phyloP scores from a whole-genome alignment of 2,797 vertebrate genomes.

The Chrosomus eos region DNA sequence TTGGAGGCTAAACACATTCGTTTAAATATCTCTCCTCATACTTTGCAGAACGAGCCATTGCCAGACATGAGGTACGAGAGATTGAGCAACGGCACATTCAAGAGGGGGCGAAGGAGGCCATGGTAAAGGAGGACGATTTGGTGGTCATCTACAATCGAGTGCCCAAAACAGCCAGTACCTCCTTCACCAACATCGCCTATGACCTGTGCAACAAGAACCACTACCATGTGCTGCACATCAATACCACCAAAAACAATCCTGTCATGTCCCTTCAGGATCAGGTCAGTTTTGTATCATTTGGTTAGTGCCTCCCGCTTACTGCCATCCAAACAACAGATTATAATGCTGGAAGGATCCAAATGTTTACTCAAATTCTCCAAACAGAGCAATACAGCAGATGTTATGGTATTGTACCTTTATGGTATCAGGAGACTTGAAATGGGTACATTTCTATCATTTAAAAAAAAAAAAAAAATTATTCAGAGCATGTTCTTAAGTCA shows the following conservation, averaged over 20 bases:
- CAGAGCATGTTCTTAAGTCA: neutral
- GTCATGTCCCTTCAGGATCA: constrained; percentile 99
- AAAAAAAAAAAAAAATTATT: too few relatives aligned
- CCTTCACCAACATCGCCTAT: constrained; percentile 98
- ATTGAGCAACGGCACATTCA: constrained; percentile 92
- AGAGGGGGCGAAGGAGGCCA: constrained; percentile 81
- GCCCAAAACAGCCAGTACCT: constrained; percentile 98
- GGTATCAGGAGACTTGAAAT: neutral
- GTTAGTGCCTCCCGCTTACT: neutral
- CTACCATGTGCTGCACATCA: constrained; percentile 98
- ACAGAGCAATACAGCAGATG: constrained; percentile 9
- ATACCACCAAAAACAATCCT: constrained; percentile 98
- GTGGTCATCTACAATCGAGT: constrained; percentile 98
- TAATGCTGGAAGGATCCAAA: neutral
- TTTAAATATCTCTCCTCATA: neutral
- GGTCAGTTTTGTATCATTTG: constrained; percentile 73
- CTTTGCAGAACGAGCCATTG: constrained; percentile 90
- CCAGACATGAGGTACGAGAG: constrained; percentile 94
- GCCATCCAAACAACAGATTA: constrained; percentile 10
- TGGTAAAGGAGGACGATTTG: constrained; percentile 83
- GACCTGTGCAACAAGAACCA: constrained; percentile 95
- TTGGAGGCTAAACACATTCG: neutral
- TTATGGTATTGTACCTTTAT: neutral
- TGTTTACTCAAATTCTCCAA: neutral
- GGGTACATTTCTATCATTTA: neutral